These are phyloP conservation scores for Tribolium madens DNA, from an alignment of 1,140 invertebrate species.

Conservation along the genomic window DNA sequence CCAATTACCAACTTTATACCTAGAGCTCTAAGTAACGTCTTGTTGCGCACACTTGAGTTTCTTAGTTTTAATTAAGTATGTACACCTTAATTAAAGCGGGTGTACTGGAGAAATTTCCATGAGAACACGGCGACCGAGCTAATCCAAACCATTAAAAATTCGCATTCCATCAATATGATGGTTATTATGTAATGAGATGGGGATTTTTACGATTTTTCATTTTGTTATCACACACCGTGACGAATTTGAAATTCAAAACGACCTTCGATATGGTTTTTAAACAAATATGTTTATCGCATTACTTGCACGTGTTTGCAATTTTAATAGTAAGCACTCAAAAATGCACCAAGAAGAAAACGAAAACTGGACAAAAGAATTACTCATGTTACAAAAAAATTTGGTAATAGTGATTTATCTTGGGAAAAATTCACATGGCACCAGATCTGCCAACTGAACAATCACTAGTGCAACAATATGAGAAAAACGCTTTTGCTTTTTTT, in stretches of 20 bases:
- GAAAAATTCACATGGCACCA: background rate
- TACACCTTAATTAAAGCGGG: conserved; percentile 37
- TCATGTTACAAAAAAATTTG: background rate
- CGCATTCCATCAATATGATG: conserved; percentile 7
- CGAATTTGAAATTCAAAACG: conserved; percentile 18
- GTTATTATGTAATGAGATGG: background rate
- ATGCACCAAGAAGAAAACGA: background rate
- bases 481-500: background rate
- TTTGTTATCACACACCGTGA: conserved; percentile 12
- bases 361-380: background rate
- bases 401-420: background rate
- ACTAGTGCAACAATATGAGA: background rate
- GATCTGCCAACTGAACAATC: background rate
- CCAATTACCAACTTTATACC: conserved; percentile 42
- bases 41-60: conserved; percentile 35
- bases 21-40: conserved; percentile 32
- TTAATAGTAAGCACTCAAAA: background rate
- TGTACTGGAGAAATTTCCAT: conserved; percentile 31
- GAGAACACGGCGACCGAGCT: conserved; percentile 22
- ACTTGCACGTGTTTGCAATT: conserved; percentile 9
- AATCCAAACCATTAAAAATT: conserved; percentile 10
- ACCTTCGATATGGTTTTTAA: conserved; percentile 1
- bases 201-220: background rate
- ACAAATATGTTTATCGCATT: background rate
- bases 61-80: conserved; percentile 42